These are phyloP conservation scores for Galendromus occidentalis DNA, from an alignment of 1,140 invertebrate genomes.

Conservation along the genomic window DNA sequence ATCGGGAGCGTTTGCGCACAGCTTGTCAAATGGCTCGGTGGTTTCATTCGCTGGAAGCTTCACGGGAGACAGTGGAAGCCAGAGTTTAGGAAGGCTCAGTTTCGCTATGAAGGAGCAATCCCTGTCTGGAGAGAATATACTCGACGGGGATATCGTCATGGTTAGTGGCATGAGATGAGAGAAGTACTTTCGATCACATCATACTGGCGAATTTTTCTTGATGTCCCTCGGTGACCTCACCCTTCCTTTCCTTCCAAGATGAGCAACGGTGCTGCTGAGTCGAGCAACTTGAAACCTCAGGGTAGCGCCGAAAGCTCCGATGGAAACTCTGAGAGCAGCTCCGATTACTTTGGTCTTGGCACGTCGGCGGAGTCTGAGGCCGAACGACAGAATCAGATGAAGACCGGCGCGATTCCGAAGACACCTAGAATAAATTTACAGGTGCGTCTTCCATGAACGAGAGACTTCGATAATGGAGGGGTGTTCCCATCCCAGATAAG, in stretches of 20 bases:
- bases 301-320: conserved; percentile 2
- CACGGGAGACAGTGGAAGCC: conserved; percentile 16
- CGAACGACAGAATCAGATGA: not conserved
- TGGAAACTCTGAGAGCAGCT: not conserved
- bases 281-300: not conserved
- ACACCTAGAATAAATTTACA: not conserved
- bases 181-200: too few species aligned
- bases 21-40: conserved; percentile 1
- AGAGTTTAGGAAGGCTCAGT: conserved; percentile 20
- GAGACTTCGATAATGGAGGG: not conserved
- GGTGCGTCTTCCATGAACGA: not conserved
- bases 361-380: not conserved
- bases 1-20: conserved; percentile 1
- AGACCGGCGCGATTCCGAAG: not conserved
- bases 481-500: not conserved
- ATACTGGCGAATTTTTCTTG: too few species aligned
- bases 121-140: not conserved
- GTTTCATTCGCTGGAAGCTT: conserved; percentile 5
- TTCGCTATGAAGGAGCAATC: conserved; percentile 18
- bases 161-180: too few species aligned
- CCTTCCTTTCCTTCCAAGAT: not conserved
- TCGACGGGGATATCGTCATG: not conserved
- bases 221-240: too few species aligned
- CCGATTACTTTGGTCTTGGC: not conserved
- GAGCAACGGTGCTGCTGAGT: not conserved